Evolutionary conservation across 1,140 invertebrate species (phyloP).

Genomic region (Eciton burchellii): DNA sequence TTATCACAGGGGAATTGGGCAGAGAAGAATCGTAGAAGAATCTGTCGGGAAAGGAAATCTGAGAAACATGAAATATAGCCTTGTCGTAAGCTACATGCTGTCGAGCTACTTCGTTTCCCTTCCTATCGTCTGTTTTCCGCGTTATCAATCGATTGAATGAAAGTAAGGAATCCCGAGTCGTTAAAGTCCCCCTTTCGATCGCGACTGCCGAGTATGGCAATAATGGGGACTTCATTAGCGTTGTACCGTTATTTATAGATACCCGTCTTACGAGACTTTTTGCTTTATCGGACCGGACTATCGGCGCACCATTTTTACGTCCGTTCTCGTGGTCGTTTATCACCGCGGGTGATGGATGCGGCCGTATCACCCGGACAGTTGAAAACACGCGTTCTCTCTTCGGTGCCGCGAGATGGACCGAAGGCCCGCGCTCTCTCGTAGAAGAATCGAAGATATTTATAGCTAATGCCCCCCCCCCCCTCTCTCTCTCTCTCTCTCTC

Average conservation of each 20-base stretch:
- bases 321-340: conserved; percentile 45
- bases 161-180: conserved; percentile 10
- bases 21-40: no score
- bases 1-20: neutral
- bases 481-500: no score
- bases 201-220: neutral
- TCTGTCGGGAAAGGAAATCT: no score
- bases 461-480: neutral
- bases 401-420: neutral
- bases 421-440: neutral
- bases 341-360: conserved; percentile 48
- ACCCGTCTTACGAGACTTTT: conserved; percentile 37
- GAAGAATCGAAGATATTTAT: conserved; percentile 38
- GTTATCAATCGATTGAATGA: conserved; percentile 29
- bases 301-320: conserved; percentile 52
- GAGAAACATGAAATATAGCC: neutral
- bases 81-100: neutral
- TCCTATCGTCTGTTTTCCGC: neutral
- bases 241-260: conserved; percentile 58
- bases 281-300: conserved; percentile 37
- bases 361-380: conserved; percentile 48
- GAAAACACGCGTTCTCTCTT: conserved; percentile 42
- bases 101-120: neutral
- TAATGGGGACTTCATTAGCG: conserved; percentile 22
- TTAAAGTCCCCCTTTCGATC: neutral